phyloP scores from a whole-genome alignment of 2,113 vertebrate genomes.

The Lates calcarifer region DNA sequence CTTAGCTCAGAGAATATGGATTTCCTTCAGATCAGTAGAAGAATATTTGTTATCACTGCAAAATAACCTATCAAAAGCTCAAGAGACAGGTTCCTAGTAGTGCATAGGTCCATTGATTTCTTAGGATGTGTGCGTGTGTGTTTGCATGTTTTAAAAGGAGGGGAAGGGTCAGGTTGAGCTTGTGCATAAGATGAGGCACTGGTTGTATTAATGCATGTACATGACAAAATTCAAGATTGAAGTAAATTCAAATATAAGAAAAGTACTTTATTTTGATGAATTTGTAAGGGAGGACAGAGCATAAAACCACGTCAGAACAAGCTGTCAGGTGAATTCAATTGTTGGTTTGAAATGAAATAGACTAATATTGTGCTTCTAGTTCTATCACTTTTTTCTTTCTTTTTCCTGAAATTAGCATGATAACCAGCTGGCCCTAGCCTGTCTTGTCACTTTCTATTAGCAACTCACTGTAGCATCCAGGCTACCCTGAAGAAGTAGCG shows the following conservation, averaged over 20 bases:
- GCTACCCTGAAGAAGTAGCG: too few relatives aligned
- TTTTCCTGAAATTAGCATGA: too few relatives aligned
- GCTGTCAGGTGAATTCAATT: neutral
- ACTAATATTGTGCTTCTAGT: too few relatives aligned
- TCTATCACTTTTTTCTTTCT: too few relatives aligned
- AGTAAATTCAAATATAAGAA: conserved; percentile 3
- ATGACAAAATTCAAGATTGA: too few relatives aligned
- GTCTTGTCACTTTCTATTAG: too few relatives aligned
- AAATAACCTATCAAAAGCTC: conserved; percentile 57
- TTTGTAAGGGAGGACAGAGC: neutral
- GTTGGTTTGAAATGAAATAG: conserved; percentile 3
- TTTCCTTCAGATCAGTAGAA: conserved; percentile 44
- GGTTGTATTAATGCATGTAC: conserved; percentile 10
- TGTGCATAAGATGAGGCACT: conserved; percentile 9
- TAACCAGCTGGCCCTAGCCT: too few relatives aligned
- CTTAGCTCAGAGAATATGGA: conserved; percentile 49
- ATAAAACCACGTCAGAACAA: neutral
- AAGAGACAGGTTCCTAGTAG: conserved; percentile 17
- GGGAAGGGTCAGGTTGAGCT: conserved; percentile 10
- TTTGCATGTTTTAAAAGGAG: conserved; percentile 30
- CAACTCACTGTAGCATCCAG: too few relatives aligned
- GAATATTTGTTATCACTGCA: conserved; percentile 47
- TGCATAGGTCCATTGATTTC: conserved; percentile 52
- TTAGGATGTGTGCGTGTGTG: conserved; percentile 21
- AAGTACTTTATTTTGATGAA: neutral